A percentile compares a stretch with the other conserved stretches of the same genome.
Evolutionary conservation across 2,113 vertebrate genomes (phyloP).

Genomic region (Salvelinus namaycush): DNA sequence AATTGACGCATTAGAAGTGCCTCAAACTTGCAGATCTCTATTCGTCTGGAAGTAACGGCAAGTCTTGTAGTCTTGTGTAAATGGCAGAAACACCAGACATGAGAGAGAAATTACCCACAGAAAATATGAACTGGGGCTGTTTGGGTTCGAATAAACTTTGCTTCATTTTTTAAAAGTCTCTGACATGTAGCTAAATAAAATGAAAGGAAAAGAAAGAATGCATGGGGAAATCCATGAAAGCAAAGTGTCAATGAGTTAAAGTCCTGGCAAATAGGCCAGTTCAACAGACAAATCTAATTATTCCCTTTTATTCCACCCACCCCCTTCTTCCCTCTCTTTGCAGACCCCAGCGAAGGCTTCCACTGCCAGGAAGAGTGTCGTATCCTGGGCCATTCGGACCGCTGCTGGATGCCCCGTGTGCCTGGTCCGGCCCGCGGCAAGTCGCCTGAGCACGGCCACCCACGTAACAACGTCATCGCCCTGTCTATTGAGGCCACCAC

Average conservation of each 20-base stretch:
- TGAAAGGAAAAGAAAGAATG: slow-evolving; percentile 14
- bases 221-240: slow-evolving; percentile 20
- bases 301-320: not conserved
- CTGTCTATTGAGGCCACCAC: slow-evolving; percentile 93
- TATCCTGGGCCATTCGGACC: slow-evolving; percentile 96
- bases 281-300: slow-evolving; percentile 36
- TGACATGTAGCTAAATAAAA: slow-evolving; percentile 16
- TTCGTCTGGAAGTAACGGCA: slow-evolving; percentile 30
- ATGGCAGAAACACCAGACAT: slow-evolving; percentile 6
- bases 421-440: slow-evolving; percentile 85
- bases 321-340: not conserved
- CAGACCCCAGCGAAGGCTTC: slow-evolving; percentile 92
- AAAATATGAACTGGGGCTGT: slow-evolving; percentile 20
- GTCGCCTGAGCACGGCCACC: slow-evolving; percentile 87
- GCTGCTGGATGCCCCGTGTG: slow-evolving; percentile 97
- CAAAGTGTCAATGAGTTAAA: slow-evolving; percentile 26
- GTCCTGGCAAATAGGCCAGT: slow-evolving; percentile 11
- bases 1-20: slow-evolving; percentile 67
- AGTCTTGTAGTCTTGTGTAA: not conserved
- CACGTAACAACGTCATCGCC: slow-evolving; percentile 81
- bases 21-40: slow-evolving; percentile 49
- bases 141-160: slow-evolving; percentile 27
- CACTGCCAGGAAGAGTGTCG: slow-evolving; percentile 97
- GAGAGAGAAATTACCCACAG: slow-evolving; percentile 32
- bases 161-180: not conserved